Percentiles rank a stretch among this genome's conserved stretches.
phyloP scores from a whole-genome alignment of 2,797 vertebrate genomes.

The Argentina silus region DNA sequence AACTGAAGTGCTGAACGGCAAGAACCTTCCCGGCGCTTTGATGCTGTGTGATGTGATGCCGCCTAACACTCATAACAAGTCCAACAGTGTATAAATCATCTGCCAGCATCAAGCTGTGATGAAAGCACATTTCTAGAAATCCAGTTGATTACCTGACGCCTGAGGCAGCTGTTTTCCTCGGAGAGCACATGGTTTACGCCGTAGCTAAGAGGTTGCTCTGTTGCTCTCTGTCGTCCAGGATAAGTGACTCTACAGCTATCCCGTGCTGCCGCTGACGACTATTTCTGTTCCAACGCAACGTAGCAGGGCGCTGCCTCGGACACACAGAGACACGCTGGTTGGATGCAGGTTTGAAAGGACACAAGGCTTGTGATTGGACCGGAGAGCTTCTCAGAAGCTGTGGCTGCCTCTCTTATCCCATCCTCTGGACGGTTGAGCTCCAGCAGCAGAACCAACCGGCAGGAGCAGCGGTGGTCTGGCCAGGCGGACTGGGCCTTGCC shows the following conservation, averaged over 20 bases:
- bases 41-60: no score
- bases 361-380: constrained; percentile 52
- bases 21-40: no score
- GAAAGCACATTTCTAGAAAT: not conserved
- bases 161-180: constrained; percentile 45
- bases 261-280: constrained; percentile 14
- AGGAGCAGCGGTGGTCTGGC: not conserved
- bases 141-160: constrained; percentile 49
- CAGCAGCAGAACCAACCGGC: not conserved
- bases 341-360: constrained; percentile 46
- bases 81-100: not conserved
- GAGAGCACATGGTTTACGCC: constrained; percentile 50
- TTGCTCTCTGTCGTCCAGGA: not conserved
- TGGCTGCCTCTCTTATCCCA: constrained; percentile 48
- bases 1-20: no score
- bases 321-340: constrained; percentile 9
- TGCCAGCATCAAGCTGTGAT: not conserved
- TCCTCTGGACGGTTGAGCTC: constrained; percentile 32
- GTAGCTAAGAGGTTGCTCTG: constrained; percentile 20
- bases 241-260: constrained; percentile 5
- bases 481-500: constrained; percentile 24
- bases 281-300: constrained; percentile 37
- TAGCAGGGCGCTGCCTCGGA: constrained; percentile 10
- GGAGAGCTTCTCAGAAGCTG: constrained; percentile 1
- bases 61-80: not conserved